These are phyloP conservation scores for Orchesellides sinensis DNA, from an alignment of 2,888 invertebrate genomes.

Conservation along the genomic window DNA sequence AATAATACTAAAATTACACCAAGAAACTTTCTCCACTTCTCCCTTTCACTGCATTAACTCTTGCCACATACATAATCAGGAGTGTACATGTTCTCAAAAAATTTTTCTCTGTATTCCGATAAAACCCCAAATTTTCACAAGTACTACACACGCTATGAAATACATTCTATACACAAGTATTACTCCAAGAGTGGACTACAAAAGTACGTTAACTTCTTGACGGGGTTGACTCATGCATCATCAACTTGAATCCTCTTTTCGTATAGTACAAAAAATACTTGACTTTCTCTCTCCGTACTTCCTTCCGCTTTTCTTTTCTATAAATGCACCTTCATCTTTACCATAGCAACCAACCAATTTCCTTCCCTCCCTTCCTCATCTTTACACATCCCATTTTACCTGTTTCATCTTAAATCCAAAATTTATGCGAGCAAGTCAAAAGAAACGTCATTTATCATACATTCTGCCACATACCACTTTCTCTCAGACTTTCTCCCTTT, in stretches of 20 bases:
- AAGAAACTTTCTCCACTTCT: no score
- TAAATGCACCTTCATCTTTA: not conserved
- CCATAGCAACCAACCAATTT: not conserved
- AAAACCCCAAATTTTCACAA: no score
- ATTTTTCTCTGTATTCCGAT: no score
- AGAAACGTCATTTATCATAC: slow-evolving; percentile 57
- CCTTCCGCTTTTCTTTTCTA: slow-evolving; percentile 1
- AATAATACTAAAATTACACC: no score
- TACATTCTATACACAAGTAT: not conserved
- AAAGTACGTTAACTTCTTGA: slow-evolving; percentile 11
- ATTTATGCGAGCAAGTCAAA: slow-evolving; percentile 60
- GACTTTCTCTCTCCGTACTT: not conserved
- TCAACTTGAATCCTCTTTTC: slow-evolving; percentile 42
- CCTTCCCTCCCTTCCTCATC: slow-evolving; percentile 19
- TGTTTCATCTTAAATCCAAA: slow-evolving; percentile 41
- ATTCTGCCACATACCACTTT: slow-evolving; percentile 11
- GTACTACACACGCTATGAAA: no score
- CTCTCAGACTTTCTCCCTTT: slow-evolving; percentile 21
- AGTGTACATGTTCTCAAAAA: no score
- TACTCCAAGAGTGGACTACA: slow-evolving; percentile 1
- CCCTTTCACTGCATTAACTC: no score
- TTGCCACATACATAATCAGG: no score
- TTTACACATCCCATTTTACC: slow-evolving; percentile 13
- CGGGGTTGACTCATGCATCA: slow-evolving; percentile 53
- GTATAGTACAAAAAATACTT: slow-evolving; percentile 14